These are phyloP conservation scores for Burhinus oedicnemus DNA, from an alignment of 2,113 vertebrate genomes.

Conservation along the genomic window DNA sequence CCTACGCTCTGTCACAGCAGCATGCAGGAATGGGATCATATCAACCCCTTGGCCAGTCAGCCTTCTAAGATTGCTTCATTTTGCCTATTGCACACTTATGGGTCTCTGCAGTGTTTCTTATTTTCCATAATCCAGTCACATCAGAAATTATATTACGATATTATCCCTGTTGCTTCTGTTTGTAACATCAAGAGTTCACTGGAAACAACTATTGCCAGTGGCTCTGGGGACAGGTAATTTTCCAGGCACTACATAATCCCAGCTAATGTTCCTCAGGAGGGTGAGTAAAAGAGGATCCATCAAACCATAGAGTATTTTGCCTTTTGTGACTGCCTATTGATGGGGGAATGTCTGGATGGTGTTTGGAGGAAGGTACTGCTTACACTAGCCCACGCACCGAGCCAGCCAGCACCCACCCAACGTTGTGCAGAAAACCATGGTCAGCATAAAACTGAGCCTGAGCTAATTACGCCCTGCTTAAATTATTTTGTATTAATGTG, in stretches of 20 bases:
- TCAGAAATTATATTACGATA: neutral
- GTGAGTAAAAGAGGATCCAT: neutral
- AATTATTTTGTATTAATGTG: neutral
- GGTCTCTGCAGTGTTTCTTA: neutral
- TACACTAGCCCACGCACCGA: neutral
- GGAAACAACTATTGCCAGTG: neutral
- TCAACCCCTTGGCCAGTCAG: neutral
- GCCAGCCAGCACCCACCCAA: neutral
- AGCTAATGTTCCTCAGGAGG: neutral
- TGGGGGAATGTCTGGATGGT: neutral
- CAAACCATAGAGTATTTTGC: neutral
- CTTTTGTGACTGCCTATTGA: neutral
- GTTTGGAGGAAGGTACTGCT: neutral
- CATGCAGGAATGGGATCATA: accelerated
- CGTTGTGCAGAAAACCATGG: neutral
- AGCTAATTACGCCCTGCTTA: neutral
- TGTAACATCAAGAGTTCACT: neutral
- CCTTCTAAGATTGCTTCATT: neutral
- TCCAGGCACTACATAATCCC: neutral
- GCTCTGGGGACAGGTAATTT: neutral
- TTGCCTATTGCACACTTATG: accelerated
- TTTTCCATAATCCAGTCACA: neutral
- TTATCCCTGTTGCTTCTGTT: neutral
- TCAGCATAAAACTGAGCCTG: neutral
- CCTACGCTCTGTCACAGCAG: neutral